Conservation (phyloP, 2,113 vertebrate species). For the Campylomormyrus tamandua region DNA sequence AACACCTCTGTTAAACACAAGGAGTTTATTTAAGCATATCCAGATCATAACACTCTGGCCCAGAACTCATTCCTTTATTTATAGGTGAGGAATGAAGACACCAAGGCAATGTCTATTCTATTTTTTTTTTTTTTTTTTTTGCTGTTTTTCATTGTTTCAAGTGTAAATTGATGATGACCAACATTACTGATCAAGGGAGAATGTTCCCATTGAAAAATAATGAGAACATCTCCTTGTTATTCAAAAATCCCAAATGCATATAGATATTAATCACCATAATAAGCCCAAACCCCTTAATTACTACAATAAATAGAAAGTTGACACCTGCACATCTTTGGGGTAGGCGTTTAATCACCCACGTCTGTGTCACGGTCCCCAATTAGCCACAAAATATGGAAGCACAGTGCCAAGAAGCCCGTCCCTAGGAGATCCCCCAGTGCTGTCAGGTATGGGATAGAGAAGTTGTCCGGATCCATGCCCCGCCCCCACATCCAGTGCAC, state of each 20-base stretch:
- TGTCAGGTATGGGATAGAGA: conserved; percentile 97
- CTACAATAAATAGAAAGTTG: conserved; percentile 36
- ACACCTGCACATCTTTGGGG: conserved; percentile 22
- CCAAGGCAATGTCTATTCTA: conserved; percentile 16
- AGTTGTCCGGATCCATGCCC: conserved; percentile 95
- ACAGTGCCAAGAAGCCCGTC: conserved; percentile 90
- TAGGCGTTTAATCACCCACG: conserved; percentile 71
- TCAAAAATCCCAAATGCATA: conserved; percentile 45
- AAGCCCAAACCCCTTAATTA: conserved; percentile 34
- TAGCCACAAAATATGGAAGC: conserved; percentile 93
- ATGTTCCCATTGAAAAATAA: conserved; percentile 95
- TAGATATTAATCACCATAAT: conserved; percentile 42
- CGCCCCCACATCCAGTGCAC: conserved; percentile 98
- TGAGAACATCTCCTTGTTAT: conserved; percentile 66
- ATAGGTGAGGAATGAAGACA: conserved; percentile 4
- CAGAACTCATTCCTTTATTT: conserved; percentile 21
- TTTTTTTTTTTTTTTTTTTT: conserved; percentile 19
- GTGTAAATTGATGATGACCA: conserved; percentile 40
- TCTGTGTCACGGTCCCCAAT: conserved; percentile 89
- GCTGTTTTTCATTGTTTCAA: conserved; percentile 43
- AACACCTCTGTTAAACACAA: conserved; percentile 16
- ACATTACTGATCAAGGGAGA: conserved; percentile 31
- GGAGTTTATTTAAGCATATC: conserved; percentile 16
- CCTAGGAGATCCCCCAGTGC: conserved; percentile 92
- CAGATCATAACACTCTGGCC: conserved; percentile 33